Base-by-base conservation (phyloP, 2,797 vertebrate genomes). In the Sebastes matsubarae region DNA sequence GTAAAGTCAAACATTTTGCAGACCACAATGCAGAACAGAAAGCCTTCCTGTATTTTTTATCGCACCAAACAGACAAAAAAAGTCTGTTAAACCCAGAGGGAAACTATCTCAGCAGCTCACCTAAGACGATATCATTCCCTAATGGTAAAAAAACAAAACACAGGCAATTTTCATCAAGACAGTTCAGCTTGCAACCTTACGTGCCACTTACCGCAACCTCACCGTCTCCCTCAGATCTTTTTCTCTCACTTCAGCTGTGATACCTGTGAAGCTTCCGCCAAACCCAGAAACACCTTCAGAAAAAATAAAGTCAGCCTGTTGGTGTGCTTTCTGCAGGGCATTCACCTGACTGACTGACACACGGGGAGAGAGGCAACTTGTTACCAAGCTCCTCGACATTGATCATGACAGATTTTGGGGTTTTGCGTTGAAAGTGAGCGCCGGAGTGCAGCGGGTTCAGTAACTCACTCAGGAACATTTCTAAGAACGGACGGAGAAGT, bases 261-360 rank as follows among this genome's bases (percentile, higher is more conserved):
- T 85, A 90, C 84, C 79, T 84, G 81, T 87, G 85, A 92, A 89
- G 87, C 74, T 82, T 87, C 78, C 75, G 78, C 79, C 82, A 92
- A 46, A 88, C 82, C 77, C 71, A 78, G 75, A 87, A 85, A 90
- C 86, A 89, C 90, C 84, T 84, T 89, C 38, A 67, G 58, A 87
- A 90, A 77, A 79, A 77, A 79, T 76, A 57, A 79, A 90, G 71
- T 83, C 60, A 75, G 80, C 67, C 74, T 86, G 87, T 85, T 83
- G 74, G 75, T 79, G 87, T 74, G 81, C 85, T 92, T 87, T 92
- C 92, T 94, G 90, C 90, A 83, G 93, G 93, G 91, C 91, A 92
- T 92, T 89, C 94, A 94, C 92, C 92, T 93, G 93, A 73, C 77
- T 85, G 80, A 86, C 74, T 88, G 71, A 82, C 66, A 68, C 30